Conservation (phyloP, 2,888 invertebrate species). For the Eucera pruinosa region DNA sequence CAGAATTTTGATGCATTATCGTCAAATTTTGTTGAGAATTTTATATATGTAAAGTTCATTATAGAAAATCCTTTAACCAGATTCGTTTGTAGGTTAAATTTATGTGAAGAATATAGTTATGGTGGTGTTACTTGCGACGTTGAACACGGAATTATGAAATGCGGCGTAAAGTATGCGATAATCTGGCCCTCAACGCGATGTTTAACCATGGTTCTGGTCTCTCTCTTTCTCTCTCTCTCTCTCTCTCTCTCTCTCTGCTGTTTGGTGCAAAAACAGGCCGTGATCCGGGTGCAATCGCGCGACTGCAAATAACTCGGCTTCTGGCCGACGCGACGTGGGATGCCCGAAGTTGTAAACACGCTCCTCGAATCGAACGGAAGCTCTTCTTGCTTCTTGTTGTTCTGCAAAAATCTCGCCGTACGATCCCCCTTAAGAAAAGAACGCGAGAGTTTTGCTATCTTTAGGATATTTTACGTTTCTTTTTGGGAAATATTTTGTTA, state of each 20-base stretch:
- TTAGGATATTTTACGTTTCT: too few species aligned
- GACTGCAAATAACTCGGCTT: slow-evolving; percentile 71
- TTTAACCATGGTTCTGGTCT: slow-evolving; percentile 42
- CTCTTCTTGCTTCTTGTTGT: slow-evolving; percentile 24
- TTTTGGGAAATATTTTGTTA: too few species aligned
- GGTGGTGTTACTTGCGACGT: neutral
- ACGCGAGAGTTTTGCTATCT: neutral
- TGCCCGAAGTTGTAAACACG: slow-evolving; percentile 63
- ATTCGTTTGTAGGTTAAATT: neutral
- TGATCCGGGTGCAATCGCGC: slow-evolving; percentile 66
- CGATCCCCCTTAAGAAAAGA: neutral
- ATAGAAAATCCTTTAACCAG: too few species aligned
- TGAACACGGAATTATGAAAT: slow-evolving; percentile 19
- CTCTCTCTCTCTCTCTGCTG: slow-evolving; percentile 40
- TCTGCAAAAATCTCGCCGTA: slow-evolving; percentile 31
- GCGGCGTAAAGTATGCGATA: slow-evolving; percentile 43
- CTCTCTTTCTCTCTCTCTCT: slow-evolving; percentile 29
- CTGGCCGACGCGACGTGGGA: slow-evolving; percentile 62
- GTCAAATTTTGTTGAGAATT: too few species aligned
- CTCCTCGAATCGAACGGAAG: slow-evolving; percentile 56
- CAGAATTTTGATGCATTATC: too few species aligned
- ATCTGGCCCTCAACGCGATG: slow-evolving; percentile 41
- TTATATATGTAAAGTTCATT: too few species aligned
- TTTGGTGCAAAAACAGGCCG: slow-evolving; percentile 69
- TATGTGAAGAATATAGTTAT: neutral